phyloP scores from a whole-genome alignment of 30 jellyfish, hydroid and myxozoan genomes.

The Chironex yamaguchii region DNA sequence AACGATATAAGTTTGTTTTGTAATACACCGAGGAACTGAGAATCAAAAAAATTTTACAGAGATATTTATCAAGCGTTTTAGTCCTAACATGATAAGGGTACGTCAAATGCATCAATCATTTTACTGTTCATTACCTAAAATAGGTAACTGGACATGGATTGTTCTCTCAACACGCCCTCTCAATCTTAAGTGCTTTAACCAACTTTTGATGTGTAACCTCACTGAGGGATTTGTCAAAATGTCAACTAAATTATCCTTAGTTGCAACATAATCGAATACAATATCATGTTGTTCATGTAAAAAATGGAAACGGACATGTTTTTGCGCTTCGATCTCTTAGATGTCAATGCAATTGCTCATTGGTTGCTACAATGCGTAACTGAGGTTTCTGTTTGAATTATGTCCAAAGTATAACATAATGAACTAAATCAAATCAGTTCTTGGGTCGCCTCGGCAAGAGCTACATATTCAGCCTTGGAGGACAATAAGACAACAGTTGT shows the following conservation, averaged over 20 bases:
- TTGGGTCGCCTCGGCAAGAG: constrained; percentile 46
- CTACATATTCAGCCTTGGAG: constrained; percentile 46
- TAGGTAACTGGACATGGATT: too few species aligned
- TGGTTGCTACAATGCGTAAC: constrained; percentile 23
- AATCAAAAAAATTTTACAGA: too few species aligned
- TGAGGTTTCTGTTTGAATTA: neutral
- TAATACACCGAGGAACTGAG: too few species aligned
- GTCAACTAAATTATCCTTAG: constrained; percentile 30
- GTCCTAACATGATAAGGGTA: too few species aligned
- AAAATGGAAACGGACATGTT: constrained; percentile 30
- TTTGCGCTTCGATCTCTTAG: constrained; percentile 39
- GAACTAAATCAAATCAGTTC: constrained; percentile 9
- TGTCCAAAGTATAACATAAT: neutral
- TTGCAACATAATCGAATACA: neutral
- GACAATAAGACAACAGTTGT: constrained; percentile 38
- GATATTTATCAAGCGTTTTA: too few species aligned
- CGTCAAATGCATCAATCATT: too few species aligned
- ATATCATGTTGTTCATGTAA: constrained; percentile 40
- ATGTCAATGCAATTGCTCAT: constrained; percentile 22
- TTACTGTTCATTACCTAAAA: too few species aligned
- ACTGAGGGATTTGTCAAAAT: constrained; percentile 22
- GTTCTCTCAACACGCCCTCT: constrained; percentile 54
- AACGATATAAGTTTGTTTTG: too few species aligned
- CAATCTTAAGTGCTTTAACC: constrained; percentile 11
- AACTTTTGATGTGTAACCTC: constrained; percentile 8